Percentiles rank a stretch among this genome's conserved stretches.
Evolutionary conservation across 2,888 invertebrate genomes (phyloP).

Genomic region (Eristalinus aeneus): DNA sequence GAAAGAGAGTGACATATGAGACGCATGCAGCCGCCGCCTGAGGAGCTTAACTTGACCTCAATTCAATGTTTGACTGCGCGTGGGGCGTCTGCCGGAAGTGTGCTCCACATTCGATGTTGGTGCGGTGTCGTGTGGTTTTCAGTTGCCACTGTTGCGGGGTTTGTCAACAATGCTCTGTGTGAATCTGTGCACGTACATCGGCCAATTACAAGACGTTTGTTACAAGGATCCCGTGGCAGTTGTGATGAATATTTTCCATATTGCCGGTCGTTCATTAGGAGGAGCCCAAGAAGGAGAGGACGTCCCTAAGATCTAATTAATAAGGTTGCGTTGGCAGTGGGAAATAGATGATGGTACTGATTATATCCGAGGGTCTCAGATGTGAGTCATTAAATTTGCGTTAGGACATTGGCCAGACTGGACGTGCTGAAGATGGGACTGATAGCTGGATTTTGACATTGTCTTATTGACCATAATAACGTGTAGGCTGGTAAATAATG

Average conservation of each 20-base stretch:
- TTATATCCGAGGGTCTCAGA: neutral
- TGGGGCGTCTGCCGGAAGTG: neutral
- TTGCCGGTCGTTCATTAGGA: neutral
- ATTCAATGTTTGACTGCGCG: neutral
- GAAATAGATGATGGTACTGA: neutral
- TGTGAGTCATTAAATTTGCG: neutral
- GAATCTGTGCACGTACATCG: conserved; percentile 4
- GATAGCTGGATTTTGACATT: neutral
- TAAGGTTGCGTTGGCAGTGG: neutral
- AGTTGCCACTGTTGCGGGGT: neutral
- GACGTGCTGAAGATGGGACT: neutral
- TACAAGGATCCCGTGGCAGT: neutral
- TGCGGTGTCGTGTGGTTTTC: neutral
- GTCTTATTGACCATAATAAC: neutral
- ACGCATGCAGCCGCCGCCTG: neutral
- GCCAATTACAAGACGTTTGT: conserved; percentile 1
- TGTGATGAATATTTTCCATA: neutral
- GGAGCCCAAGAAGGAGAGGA: neutral
- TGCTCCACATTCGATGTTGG: neutral
- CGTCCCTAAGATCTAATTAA: neutral
- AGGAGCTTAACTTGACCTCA: neutral
- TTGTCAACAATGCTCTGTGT: neutral
- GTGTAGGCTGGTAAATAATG: neutral
- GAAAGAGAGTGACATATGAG: neutral
- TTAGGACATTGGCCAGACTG: neutral